Percentiles rank a stretch among this genome's conserved stretches.
phyloP scores from a whole-genome alignment of 1,140 invertebrate genomes.

The Anoplophora glabripennis region DNA sequence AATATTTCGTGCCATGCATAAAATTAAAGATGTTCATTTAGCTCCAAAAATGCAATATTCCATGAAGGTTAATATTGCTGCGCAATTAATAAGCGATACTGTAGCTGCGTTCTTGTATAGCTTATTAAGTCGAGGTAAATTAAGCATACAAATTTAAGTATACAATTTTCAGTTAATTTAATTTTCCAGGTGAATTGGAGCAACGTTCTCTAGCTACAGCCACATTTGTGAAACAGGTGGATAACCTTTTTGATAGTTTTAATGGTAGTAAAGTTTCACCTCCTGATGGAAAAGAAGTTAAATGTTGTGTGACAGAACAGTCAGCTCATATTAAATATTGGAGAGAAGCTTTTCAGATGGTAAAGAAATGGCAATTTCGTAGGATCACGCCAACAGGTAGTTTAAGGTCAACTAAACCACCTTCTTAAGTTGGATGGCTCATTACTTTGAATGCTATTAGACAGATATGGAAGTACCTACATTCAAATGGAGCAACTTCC shows the following conservation, averaged over 20 bases:
- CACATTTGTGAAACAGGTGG: slow-evolving; percentile 23
- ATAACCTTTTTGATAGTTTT: slow-evolving; percentile 29
- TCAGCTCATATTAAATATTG: slow-evolving; percentile 20
- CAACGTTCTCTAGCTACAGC: slow-evolving; percentile 23
- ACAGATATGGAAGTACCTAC: slow-evolving; percentile 18
- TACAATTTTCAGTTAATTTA: neutral
- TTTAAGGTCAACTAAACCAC: slow-evolving; percentile 7
- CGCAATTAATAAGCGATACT: slow-evolving; percentile 19
- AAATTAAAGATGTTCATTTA: slow-evolving; percentile 22
- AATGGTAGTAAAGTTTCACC: slow-evolving; percentile 17
- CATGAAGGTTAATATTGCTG: slow-evolving; percentile 21
- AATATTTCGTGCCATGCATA: slow-evolving; percentile 19
- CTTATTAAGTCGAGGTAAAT: slow-evolving; percentile 13
- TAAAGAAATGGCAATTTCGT: slow-evolving; percentile 21
- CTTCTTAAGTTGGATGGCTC: neutral
- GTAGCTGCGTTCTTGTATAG: slow-evolving; percentile 20
- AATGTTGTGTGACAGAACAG: slow-evolving; percentile 14
- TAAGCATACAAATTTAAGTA: neutral
- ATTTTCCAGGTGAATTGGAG: slow-evolving; percentile 17
- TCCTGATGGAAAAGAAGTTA: slow-evolving; percentile 22
- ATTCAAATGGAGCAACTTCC: neutral
- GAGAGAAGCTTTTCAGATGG: slow-evolving; percentile 17
- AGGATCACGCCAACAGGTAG: slow-evolving; percentile 14
- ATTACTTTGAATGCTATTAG: slow-evolving; percentile 16
- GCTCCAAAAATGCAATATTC: slow-evolving; percentile 12